Evolutionary conservation across 2,797 vertebrate genomes (phyloP), one percentile per base, ranked within the genome.

Genomic region (Pampus argenteus): DNA sequence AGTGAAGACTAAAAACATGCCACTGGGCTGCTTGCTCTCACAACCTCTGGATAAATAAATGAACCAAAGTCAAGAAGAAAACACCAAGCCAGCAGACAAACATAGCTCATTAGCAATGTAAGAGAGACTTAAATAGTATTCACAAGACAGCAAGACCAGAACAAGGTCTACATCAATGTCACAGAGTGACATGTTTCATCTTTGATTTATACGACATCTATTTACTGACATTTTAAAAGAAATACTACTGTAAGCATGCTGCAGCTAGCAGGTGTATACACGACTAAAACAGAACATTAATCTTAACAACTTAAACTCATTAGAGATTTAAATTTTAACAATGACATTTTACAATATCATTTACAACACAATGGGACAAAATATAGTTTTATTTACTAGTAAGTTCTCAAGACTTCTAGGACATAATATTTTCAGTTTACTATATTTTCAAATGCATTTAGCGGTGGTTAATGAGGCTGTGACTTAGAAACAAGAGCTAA

Each of bases 101-200:
- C 29, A 14, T 26, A 65, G 54, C 9, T 58, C n/a, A 75, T 76
- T 67, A 74, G 64, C 74, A 78, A 72, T 72, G 23, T 58, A 66
- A 38, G 9, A 6, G 31, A 49, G 17, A 36, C 23, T 40, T 8
- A 28, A 29, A 23, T 44, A 45, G 20, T 7, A 15, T 23, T 64
- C 40, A 69, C 28, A 51, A 20, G 62, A 31, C 28, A 9, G 3
- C 5, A 17, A 49, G 15, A 34, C 13, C 10, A 31, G n/a, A 54
- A 31, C 20, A 38, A 59, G 20, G 20, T 15, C 5, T 10, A 47
- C 5, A 25, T 25, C 28, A n/a, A 8, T 11, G 36, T 44, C 8
- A 36, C 8, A 4, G 38, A 29, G 58, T 52, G 28, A 48, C 36
- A 40, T 15, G 13, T 40, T 40, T 40, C 14, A 40, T 15, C 38